Conservation (phyloP, 2,113 vertebrate genomes). For the Pachyramphus minor region DNA sequence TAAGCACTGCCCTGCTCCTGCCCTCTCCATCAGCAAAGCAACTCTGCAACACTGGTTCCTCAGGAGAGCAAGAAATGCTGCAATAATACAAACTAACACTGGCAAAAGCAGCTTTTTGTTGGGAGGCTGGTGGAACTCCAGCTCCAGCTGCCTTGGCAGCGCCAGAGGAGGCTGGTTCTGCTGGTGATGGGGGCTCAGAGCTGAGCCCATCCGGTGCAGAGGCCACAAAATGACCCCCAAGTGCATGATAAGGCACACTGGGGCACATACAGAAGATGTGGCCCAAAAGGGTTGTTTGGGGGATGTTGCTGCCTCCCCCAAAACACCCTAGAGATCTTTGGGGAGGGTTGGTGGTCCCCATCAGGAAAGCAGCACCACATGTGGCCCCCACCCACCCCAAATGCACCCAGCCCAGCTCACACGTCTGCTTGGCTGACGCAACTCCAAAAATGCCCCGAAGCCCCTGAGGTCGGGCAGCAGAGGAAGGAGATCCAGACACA, state of each 20-base stretch:
- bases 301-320: background rate
- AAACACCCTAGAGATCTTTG: background rate
- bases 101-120: background rate
- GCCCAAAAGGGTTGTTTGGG: fast-evolving
- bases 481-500: background rate
- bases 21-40: background rate
- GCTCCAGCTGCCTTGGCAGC: background rate
- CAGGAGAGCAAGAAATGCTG: background rate
- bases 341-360: background rate
- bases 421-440: background rate
- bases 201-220: background rate
- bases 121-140: background rate
- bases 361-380: background rate
- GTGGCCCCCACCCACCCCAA: fast-evolving
- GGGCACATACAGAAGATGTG: background rate
- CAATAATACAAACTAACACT: background rate
- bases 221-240: fast-evolving
- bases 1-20: background rate
- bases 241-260: fast-evolving
- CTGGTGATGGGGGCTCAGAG: background rate
- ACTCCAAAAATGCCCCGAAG: background rate
- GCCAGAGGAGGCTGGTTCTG: background rate
- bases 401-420: fast-evolving
- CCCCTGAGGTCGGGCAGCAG: background rate
- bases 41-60: fast-evolving